These are phyloP conservation scores for Cichladusa arquata DNA, from an alignment of 2,113 vertebrate genomes.

Conservation along the genomic window DNA sequence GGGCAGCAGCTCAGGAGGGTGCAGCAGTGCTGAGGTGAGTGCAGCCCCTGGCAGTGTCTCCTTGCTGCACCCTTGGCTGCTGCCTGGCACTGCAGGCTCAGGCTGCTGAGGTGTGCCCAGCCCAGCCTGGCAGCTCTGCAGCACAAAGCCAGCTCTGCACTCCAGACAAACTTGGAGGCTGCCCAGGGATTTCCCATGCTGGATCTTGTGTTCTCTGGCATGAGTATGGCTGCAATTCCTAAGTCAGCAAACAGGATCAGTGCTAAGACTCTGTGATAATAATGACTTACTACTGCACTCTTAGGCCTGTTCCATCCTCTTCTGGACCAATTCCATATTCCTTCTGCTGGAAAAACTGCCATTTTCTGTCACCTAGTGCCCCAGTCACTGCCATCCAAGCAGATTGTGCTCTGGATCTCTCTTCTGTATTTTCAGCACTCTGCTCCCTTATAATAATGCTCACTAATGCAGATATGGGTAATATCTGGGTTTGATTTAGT, in stretches of 20 bases:
- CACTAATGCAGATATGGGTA: not conserved
- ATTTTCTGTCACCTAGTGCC: not conserved
- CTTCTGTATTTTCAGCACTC: not conserved
- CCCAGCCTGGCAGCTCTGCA: not conserved
- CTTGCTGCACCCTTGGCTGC: not conserved
- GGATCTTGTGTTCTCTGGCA: not conserved
- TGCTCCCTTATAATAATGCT: not conserved
- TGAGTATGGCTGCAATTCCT: not conserved
- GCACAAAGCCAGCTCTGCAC: not conserved
- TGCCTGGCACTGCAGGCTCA: not conserved
- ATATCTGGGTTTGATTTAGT: not conserved
- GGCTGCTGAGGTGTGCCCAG: not conserved
- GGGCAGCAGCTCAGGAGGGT: not conserved
- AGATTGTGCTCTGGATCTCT: not conserved
- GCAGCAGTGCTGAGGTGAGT: not conserved
- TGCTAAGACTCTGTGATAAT: constrained; percentile 7
- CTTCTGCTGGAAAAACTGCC: not conserved
- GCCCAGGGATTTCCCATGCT: constrained; percentile 6
- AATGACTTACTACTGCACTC: not conserved
- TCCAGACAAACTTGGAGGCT: constrained; percentile 30
- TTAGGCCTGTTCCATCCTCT: not conserved
- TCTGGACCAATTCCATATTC: not conserved
- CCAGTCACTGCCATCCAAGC: not conserved
- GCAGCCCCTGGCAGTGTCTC: not conserved
- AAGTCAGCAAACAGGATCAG: not conserved